phyloP scores from a whole-genome alignment of 2,888 invertebrate species.

The Drosophila formosana region DNA sequence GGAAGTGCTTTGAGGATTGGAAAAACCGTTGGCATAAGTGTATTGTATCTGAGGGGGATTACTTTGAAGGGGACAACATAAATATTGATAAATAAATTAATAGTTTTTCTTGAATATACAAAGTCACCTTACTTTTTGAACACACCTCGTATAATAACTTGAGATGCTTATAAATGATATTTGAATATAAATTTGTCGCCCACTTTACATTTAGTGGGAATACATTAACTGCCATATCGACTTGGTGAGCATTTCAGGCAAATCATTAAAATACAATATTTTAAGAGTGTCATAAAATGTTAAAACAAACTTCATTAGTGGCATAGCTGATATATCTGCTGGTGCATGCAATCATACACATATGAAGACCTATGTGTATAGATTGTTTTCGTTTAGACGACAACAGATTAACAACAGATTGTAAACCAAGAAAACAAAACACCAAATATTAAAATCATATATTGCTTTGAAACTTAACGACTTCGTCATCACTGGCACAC shows the following conservation, averaged over 20 bases:
- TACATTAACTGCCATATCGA: constrained; percentile 40
- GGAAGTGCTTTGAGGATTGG: no score
- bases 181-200: constrained; percentile 61
- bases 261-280: constrained; percentile 82
- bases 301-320: constrained; percentile 81
- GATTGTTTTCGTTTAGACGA: constrained; percentile 53
- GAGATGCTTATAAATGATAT: constrained; percentile 53
- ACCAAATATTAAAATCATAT: constrained; percentile 29
- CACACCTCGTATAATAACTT: no score
- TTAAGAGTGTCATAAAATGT: constrained; percentile 73
- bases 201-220: constrained; percentile 63
- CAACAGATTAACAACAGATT: constrained; percentile 42
- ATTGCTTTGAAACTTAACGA: constrained; percentile 26
- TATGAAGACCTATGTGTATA: neutral
- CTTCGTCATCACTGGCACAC: constrained; percentile 63
- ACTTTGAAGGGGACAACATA: no score
- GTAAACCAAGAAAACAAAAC: constrained; percentile 17
- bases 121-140: no score
- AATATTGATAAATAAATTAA: no score
- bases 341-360: neutral
- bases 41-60: no score
- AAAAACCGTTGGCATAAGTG: no score
- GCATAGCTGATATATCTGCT: constrained; percentile 36
- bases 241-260: constrained; percentile 38
- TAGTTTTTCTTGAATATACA: no score